phyloP scores from a whole-genome alignment of 2,113 vertebrate genomes.

The Onychostruthus taczanowskii region DNA sequence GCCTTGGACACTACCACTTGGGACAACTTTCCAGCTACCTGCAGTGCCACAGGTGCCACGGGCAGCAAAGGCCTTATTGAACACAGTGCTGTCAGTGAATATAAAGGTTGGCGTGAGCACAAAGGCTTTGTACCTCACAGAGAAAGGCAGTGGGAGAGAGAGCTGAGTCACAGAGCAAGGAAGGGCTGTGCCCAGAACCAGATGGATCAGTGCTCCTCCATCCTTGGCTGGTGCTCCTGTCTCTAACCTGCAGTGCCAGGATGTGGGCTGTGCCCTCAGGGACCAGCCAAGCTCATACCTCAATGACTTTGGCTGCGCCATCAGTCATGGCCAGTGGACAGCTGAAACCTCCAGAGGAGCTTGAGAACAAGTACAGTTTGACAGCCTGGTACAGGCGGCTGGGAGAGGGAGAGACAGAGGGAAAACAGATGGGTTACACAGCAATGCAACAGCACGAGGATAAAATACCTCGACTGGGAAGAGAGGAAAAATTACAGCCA shows the following conservation, averaged over 20 bases:
- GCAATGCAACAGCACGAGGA: not conserved
- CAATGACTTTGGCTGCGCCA: constrained; percentile 87
- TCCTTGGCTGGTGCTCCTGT: not conserved
- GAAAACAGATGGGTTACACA: not conserved
- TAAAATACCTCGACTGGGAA: not conserved
- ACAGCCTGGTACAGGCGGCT: constrained; percentile 85
- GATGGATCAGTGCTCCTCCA: not conserved
- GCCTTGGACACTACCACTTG: not conserved
- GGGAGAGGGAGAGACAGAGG: not conserved
- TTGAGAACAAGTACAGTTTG: constrained; percentile 82
- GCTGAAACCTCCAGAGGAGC: constrained; percentile 77
- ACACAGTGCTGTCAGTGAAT: not conserved
- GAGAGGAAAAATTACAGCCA: not conserved
- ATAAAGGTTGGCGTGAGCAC: not conserved
- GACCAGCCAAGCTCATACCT: constrained; percentile 67
- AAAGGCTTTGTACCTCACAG: not conserved
- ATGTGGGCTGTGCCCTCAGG: not conserved
- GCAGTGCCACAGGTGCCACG: not conserved
- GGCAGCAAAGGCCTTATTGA: not conserved
- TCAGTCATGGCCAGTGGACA: constrained; percentile 89
- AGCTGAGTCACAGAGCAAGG: not conserved
- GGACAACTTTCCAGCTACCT: not conserved
- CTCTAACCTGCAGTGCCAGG: not conserved
- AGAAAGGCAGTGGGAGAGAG: not conserved
- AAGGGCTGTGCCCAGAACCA: not conserved